Evolutionary conservation across 2,113 vertebrate species (phyloP), one percentile per base, ranked within the genome.

Genomic region (Bothrops jararaca): DNA sequence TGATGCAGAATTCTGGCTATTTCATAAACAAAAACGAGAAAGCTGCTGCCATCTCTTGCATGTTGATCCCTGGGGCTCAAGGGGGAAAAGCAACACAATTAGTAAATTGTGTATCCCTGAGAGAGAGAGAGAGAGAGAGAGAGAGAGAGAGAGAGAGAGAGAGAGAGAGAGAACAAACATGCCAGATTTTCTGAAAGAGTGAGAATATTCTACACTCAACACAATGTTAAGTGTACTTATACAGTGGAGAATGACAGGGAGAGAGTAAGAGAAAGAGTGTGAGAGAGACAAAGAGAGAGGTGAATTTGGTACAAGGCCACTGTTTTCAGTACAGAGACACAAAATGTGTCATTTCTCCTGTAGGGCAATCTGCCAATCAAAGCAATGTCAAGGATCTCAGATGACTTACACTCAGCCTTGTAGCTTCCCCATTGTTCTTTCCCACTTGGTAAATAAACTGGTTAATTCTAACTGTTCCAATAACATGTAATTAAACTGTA

Each of bases 1-100:
- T 94, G 92, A n/a, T 45, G 93, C 22, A 93, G 92, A 60, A 57
- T 69, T 23, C 74, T 91, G 91, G 80, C n/a, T 42, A 52, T 92
- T 8, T 15, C 88, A 89, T 92, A 92, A 88, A 91, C 57, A 50
- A 69, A 58, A 93, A 89, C 57, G 1, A 54, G 90, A 29, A 0
- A 1, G 53, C 29, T 45, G 42, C 42, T 92, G 26, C 69, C 58
- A 89, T 10, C 50, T n/a, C 50, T 60, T 69, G 89, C 87, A 13
- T 50, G 58, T 42, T 48, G 34, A 6, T 92, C 94, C 90, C 56
- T 52, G 87, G 45, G 58, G 45, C 9, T 53, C 45, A 18, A 26
- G 34, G 45, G 58, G 42, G 22, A 29, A 60, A 64, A 34, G 24
- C 88, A 39, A 48, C 39, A 45, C 80, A 45, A 11, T 92, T 45